Evolutionary conservation across 2,113 vertebrate species (phyloP), one percentile per base, ranked within the genome.

Genomic region (Phalacrocorax brasilianus): DNA sequence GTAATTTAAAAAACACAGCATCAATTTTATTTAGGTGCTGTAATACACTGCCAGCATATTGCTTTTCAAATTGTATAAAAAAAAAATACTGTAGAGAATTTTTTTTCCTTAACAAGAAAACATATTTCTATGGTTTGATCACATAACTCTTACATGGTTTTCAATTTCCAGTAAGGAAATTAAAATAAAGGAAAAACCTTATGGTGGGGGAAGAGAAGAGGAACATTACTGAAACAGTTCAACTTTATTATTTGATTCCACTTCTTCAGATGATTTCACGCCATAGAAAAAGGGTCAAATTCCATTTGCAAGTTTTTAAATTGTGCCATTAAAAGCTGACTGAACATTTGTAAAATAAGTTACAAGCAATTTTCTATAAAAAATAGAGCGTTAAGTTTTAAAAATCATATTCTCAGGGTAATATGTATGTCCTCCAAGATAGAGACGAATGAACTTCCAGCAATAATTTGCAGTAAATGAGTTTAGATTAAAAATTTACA

Each of bases 81-180:
- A 53, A 76, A 53, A 63, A 76, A n/a, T 10, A 71, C 8, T 17
- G 32, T 4, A 5, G n/a, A 61, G 30, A 67, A 53, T 50, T 33
- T 80, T 62, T 67, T 71, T 73, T 66, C 79, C 61, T 85, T 85
- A 93, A 92, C 67, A 80, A 84, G 75, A 88, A 94, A 91, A 89
- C 33, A 67, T 75, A 35, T 78, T 95, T 93, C 73, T 87, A 45
- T 87, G 66, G 52, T 84, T 92, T 78, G 89, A 67, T 75, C 91
- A 89, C 96, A 85, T 78, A 93, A 92, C 73, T 88, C 47, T 81
- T 74, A 67, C 15, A 72, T 30, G 49, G 59, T 75, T 96, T 97
- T 91, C 92, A 72, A 92, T 96, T 96, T 95, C 86, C 83, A 97
- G 73, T 19, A 84, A 87, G 86, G 76, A 91, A 91, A 96, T 96